Percentiles rank a stretch among this genome's conserved stretches.
phyloP scores from a whole-genome alignment of 2,888 invertebrate genomes.

The Dryococelus australis region DNA sequence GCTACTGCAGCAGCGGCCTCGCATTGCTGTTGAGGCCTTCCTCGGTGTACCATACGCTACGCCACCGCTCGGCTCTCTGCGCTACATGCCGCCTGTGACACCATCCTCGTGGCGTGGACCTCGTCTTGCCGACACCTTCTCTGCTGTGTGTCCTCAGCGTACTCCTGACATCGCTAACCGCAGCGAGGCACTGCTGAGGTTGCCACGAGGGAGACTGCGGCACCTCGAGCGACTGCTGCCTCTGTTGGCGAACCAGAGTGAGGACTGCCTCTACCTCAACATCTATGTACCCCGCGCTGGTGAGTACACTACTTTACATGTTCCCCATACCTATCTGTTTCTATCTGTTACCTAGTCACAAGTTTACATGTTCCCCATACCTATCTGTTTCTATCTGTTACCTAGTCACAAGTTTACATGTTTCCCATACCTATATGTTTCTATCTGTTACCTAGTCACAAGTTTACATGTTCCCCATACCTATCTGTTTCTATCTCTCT shows the following conservation, averaged over 20 bases:
- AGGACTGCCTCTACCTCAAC: slow-evolving; percentile 98
- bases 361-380: too few relatives aligned
- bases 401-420: too few relatives aligned
- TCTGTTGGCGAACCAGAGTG: slow-evolving; percentile 89
- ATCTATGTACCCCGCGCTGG: slow-evolving; percentile 89
- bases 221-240: slow-evolving; percentile 86
- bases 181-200: slow-evolving; percentile 66
- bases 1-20: slow-evolving; percentile 75
- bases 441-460: too few relatives aligned
- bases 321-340: too few relatives aligned
- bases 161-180: slow-evolving; percentile 63
- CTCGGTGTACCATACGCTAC: slow-evolving; percentile 94
- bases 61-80: slow-evolving; percentile 86
- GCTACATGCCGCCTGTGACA: slow-evolving; percentile 95
- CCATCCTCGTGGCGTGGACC: slow-evolving; percentile 87
- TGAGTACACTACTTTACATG: too few relatives aligned
- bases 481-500: too few relatives aligned
- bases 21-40: slow-evolving; percentile 87
- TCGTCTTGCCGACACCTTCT: slow-evolving; percentile 80
- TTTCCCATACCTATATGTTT: too few relatives aligned
- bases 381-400: too few relatives aligned
- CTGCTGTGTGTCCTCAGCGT: slow-evolving; percentile 88
- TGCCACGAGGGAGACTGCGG: slow-evolving; percentile 84
- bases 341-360: too few relatives aligned
- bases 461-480: too few relatives aligned